Conservation (phyloP, 2,113 vertebrate genomes). For the Cyprinodon tularosa region DNA sequence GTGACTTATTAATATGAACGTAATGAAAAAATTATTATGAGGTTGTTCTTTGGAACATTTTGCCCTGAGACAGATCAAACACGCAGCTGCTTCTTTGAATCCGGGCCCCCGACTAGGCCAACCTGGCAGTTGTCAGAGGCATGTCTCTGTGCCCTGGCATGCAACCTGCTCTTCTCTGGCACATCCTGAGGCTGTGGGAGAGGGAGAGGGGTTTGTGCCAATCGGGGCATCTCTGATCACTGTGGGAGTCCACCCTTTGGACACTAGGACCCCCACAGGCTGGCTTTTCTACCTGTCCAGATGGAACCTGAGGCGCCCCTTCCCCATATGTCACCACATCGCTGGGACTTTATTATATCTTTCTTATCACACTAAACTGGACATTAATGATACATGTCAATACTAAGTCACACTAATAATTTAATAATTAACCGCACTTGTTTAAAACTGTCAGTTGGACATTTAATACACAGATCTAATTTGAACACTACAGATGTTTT, state of each 20-base stretch:
- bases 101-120: constrained; percentile 20
- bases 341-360: constrained; percentile 31
- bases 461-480: too few relatives aligned
- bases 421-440: too few relatives aligned
- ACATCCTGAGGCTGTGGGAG: constrained; percentile 42
- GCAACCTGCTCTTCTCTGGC: constrained; percentile 59
- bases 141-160: constrained; percentile 69
- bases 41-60: constrained; percentile 34
- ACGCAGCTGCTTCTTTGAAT: constrained; percentile 34
- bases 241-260: constrained; percentile 53
- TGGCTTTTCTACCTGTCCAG: constrained; percentile 75
- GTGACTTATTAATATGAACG: background rate
- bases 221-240: constrained; percentile 71
- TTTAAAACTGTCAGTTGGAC: background rate
- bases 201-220: constrained; percentile 53
- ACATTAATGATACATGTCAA: background rate
- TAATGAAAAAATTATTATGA: background rate
- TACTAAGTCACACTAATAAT: too few relatives aligned
- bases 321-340: constrained; percentile 73
- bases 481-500: background rate
- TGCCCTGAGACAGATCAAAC: constrained; percentile 47
- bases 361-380: background rate
- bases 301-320: constrained; percentile 50
- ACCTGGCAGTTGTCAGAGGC: constrained; percentile 68
- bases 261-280: constrained; percentile 48